These are phyloP conservation scores for Campylomormyrus tamandua DNA, from an alignment of 2,113 vertebrate genomes.

Conservation along the genomic window DNA sequence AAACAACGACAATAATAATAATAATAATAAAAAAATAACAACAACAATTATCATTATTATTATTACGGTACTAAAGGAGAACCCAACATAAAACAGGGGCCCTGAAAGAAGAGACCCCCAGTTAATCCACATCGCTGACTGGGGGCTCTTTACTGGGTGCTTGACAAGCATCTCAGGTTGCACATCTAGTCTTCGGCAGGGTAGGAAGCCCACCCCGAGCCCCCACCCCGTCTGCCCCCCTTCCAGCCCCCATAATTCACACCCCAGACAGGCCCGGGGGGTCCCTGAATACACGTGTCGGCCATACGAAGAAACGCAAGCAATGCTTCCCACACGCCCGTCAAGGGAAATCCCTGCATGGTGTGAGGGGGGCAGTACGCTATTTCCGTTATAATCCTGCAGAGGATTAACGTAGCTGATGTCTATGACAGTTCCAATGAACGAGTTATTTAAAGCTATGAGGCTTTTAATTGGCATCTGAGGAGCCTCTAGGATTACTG, in stretches of 20 bases:
- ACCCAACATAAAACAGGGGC: neutral
- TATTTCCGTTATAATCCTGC: neutral
- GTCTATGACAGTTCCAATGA: slow-evolving; percentile 14
- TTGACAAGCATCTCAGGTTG: neutral
- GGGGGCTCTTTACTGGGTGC: neutral
- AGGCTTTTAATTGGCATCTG: slow-evolving; percentile 18
- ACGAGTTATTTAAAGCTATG: slow-evolving; percentile 14
- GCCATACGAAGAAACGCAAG: neutral
- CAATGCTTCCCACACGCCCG: neutral
- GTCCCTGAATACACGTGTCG: neutral
- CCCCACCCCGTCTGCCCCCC: neutral
- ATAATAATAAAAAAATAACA: neutral
- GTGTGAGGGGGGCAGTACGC: neutral
- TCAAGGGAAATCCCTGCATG: neutral
- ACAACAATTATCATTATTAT: neutral
- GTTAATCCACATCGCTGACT: neutral
- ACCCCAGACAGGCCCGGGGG: neutral
- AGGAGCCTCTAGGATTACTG: slow-evolving; percentile 23
- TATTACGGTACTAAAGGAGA: neutral
- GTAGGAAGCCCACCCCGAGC: neutral
- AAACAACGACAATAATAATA: neutral
- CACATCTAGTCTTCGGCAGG: neutral
- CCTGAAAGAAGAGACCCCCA: neutral
- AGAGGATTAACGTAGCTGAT: neutral
- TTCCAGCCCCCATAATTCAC: neutral